Evolutionary conservation across 2,888 invertebrate species (phyloP), one percentile per base, ranked within the genome.

Genomic region (Troides helena): DNA sequence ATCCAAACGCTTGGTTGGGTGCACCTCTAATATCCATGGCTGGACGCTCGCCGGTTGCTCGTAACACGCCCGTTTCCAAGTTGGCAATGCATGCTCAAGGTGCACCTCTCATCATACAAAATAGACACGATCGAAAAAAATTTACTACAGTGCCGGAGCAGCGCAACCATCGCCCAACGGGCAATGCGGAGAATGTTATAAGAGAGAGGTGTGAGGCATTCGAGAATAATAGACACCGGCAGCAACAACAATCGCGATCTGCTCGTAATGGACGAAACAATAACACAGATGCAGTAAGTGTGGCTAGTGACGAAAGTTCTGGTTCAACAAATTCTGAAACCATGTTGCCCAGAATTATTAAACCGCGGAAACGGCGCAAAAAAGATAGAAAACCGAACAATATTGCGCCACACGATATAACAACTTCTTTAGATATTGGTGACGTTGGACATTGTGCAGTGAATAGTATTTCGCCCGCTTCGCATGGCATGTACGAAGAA

Each of bases 341-440:
- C 74, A 96, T 96, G 89, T 90, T 97, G 81, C 97, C 97, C 74
- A 94, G 98, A 77, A 97, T 98, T 74, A 97, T 98, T 80, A 98
- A 98, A 86, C 97, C 97, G 8, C 93, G 98, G 65, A 98, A 98
- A 85, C 94, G 98, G 66, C 95, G 97, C 83, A 98, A 97, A 95
- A 98, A 97, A 88, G 97, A 97, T 84, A 94, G 97, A 76, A 96
- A 97, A 88, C 96, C 96, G 53, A 91, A 93, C 75, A 94, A 92
- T 77, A 92, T 93, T 69, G 83, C 83, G 77, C 84, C 90, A 74
- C 92, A 92, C 74, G 92, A 92, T 77, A 84, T 92, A 81, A 80
- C 88, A 70, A 78, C 87, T 73, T 78, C 79, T 74, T 82, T 92
- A 78, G 92, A 92, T 78, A 85, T 91, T 62, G 87, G 87, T 71